phyloP scores from a whole-genome alignment of 2,888 invertebrate species.

The Pterostichus niger region DNA sequence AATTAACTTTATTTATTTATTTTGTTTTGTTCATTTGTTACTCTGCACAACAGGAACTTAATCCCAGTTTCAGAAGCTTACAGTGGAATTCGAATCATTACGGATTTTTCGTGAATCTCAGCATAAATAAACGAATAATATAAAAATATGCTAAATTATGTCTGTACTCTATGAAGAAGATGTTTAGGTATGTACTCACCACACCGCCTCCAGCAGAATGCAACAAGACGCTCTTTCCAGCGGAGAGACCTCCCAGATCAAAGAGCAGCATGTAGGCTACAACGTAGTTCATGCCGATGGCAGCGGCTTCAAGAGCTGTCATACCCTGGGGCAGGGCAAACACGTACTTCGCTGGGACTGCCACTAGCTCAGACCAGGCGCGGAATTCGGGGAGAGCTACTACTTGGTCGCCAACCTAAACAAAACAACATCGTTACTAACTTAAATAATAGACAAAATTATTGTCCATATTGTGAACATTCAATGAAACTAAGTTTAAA shows the following conservation, averaged over 20 bases:
- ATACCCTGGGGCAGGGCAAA: conserved; percentile 88
- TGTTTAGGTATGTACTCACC: conserved; percentile 80
- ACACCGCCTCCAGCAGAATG: conserved; percentile 94
- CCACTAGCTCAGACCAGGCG: conserved; percentile 92
- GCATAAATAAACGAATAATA: no score
- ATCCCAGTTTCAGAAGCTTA: no score
- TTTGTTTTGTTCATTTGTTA: no score
- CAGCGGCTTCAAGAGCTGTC: conserved; percentile 89
- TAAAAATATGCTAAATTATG: no score
- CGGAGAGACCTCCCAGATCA: conserved; percentile 88
- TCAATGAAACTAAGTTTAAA: no score
- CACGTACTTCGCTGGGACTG: conserved; percentile 89
- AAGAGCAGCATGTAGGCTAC: conserved; percentile 92
- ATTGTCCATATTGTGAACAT: no score
- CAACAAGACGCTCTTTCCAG: conserved; percentile 89
- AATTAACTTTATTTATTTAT: no score
- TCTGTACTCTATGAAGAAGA: no score
- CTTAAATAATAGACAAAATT: no score
- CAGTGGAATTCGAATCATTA: no score
- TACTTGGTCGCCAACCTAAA: conserved; percentile 89
- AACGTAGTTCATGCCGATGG: conserved; percentile 91
- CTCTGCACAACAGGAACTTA: no score
- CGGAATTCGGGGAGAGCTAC: conserved; percentile 91
- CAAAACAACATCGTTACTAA: neutral
- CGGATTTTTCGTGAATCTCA: no score